A percentile compares a stretch with the other conserved stretches of the same genome.
Evolutionary conservation across 2,888 invertebrate genomes (phyloP).

Genomic region (Hyposoter dolosus): DNA sequence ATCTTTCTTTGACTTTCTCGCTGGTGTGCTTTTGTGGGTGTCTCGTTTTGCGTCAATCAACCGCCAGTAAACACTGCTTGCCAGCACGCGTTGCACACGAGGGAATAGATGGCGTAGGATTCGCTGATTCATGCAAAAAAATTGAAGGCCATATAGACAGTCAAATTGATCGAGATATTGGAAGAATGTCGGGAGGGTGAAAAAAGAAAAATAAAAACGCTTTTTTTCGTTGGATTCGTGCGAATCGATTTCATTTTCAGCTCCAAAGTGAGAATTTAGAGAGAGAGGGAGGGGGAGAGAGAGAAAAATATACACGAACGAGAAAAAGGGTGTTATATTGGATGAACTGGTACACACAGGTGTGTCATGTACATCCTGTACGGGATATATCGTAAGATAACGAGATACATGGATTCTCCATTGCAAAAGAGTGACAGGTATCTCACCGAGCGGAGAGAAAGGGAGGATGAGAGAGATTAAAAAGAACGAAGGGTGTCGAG

Average conservation of each 20-base stretch:
- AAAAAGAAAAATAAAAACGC: slow-evolving; percentile 21
- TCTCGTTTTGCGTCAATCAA: slow-evolving; percentile 22
- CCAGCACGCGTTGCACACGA: slow-evolving; percentile 14
- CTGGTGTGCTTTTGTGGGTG: background rate
- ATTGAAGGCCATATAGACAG: slow-evolving; percentile 55
- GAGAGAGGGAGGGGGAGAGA: background rate
- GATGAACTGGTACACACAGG: slow-evolving; percentile 45
- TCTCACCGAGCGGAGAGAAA: slow-evolving; percentile 15
- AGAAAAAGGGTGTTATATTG: slow-evolving; percentile 11
- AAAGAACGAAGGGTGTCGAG: slow-evolving; percentile 60
- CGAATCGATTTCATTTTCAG: slow-evolving; percentile 52
- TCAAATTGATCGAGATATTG: slow-evolving; percentile 65
- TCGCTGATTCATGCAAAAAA: slow-evolving; percentile 62
- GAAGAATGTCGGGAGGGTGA: slow-evolving; percentile 36
- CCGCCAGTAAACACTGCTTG: slow-evolving; percentile 15
- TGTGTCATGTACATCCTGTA: slow-evolving; percentile 56
- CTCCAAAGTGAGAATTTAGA: slow-evolving; percentile 1
- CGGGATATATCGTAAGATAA: slow-evolving; percentile 66
- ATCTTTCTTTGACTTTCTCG: slow-evolving; percentile 9
- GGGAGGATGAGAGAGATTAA: slow-evolving; percentile 37
- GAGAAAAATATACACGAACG: background rate
- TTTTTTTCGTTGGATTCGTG: slow-evolving; percentile 37
- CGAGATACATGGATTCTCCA: slow-evolving; percentile 69
- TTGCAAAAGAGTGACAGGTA: slow-evolving; percentile 54
- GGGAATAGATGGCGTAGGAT: slow-evolving; percentile 32